phyloP scores from a whole-genome alignment of 2,113 vertebrate species.

The Alces alces region DNA sequence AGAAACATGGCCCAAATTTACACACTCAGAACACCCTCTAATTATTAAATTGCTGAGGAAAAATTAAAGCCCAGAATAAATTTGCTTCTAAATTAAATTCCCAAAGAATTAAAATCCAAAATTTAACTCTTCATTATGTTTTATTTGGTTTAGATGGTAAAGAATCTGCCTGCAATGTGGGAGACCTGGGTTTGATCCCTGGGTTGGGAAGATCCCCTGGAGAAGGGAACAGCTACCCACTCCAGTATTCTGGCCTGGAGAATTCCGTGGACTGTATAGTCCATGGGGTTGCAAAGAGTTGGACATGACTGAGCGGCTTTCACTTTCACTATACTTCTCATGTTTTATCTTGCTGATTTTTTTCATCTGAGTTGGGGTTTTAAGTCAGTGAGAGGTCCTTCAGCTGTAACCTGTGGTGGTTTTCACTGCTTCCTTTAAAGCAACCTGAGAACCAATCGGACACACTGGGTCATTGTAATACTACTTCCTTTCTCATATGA shows the following conservation, averaged over 20 bases:
- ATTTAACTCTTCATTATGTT: not conserved
- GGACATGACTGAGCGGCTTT: not conserved
- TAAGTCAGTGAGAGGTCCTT: not conserved
- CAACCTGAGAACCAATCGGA: not conserved
- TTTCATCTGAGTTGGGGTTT: not conserved
- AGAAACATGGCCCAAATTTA: slow-evolving; percentile 42
- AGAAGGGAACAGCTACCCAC: not conserved
- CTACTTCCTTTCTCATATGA: not conserved
- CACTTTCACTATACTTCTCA: not conserved
- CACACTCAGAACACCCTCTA: not conserved
- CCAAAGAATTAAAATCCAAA: not conserved
- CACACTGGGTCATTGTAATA: not conserved
- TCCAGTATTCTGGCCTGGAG: not conserved
- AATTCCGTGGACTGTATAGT: not conserved
- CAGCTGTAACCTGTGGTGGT: not conserved
- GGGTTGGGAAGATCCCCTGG: not conserved
- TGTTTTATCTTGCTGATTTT: slow-evolving; percentile 30
- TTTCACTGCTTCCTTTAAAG: not conserved
- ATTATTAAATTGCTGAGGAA: slow-evolving; percentile 46
- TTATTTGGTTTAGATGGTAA: not conserved
- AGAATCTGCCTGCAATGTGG: fast-evolving
- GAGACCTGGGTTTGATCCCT: not conserved
- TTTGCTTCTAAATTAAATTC: slow-evolving; percentile 17
- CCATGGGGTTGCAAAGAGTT: not conserved
- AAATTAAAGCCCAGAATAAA: slow-evolving; percentile 25